These are phyloP conservation scores for Blastobasis adustella DNA, from an alignment of 2,888 invertebrate genomes.

Conservation along the genomic window DNA sequence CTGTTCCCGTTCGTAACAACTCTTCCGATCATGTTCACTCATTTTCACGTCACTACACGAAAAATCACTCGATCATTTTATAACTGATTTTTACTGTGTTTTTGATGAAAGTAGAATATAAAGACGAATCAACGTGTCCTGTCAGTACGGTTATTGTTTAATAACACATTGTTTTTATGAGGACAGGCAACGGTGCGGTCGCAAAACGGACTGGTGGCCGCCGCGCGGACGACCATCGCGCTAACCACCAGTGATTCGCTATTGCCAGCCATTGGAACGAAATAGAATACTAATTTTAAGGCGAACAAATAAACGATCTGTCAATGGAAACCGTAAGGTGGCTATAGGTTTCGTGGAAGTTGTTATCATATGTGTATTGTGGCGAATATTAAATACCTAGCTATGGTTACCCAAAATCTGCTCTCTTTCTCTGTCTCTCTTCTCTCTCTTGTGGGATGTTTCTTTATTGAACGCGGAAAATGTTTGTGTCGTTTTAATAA, in stretches of 20 bases:
- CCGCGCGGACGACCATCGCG: constrained; percentile 41
- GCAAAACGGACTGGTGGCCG: constrained; percentile 48
- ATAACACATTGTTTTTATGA: constrained; percentile 56
- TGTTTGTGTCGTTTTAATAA: too few species aligned
- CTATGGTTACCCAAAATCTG: constrained; percentile 2
- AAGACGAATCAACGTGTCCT: constrained; percentile 25
- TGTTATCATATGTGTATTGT: too few species aligned
- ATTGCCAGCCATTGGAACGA: constrained; percentile 55
- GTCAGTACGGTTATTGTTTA: constrained; percentile 39
- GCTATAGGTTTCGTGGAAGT: too few species aligned
- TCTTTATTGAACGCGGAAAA: too few species aligned
- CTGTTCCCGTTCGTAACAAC: constrained; percentile 49
- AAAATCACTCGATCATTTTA: constrained; percentile 9
- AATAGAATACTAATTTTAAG: constrained; percentile 56
- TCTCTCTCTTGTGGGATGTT: too few species aligned
- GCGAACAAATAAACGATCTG: constrained; percentile 1
- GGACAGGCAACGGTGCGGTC: constrained; percentile 66
- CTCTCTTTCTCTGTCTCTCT: not conserved
- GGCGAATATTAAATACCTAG: not conserved
- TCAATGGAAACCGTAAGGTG: too few species aligned
- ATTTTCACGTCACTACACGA: constrained; percentile 36
- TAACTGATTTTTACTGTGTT: too few species aligned
- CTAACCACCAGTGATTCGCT: constrained; percentile 40
- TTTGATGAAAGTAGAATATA: not conserved
- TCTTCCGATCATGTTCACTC: constrained; percentile 58